These are phyloP conservation scores for Pachyseris speciosa DNA, from an alignment of 64 coral and sea anemone genomes.

Conservation along the genomic window DNA sequence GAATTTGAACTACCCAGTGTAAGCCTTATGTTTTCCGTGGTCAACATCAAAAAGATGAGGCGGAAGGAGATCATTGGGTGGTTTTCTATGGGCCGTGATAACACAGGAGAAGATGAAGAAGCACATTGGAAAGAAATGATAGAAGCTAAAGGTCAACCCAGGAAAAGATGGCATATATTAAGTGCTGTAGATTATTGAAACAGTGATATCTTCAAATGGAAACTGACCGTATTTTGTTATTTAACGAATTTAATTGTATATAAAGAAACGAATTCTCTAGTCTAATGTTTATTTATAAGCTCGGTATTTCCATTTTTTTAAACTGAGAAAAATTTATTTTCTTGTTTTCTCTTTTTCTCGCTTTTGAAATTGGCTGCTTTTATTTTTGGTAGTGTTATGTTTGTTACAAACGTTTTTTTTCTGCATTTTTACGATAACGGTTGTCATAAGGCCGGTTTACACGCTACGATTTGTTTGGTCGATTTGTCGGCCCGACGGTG, in stretches of 20 bases:
- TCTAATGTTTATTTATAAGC: neutral
- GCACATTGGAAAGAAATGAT: constrained; percentile 98
- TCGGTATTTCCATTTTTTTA: neutral
- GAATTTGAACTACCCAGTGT: constrained; percentile 99
- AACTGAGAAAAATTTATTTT: too few species aligned
- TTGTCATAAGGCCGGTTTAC: neutral
- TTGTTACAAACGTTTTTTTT: neutral
- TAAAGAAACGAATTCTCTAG: neutral
- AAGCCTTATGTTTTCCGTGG: constrained; percentile 98
- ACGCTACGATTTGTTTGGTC: neutral
- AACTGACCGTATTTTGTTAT: neutral
- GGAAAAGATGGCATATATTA: constrained; percentile 95
- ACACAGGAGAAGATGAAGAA: constrained; percentile 96
- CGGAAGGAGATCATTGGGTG: constrained; percentile 98
- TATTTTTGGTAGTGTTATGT: neutral
- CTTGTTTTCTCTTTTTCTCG: too few species aligned
- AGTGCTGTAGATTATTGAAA: constrained; percentile 96
- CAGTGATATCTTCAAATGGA: neutral
- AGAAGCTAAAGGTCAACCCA: constrained; percentile 77
- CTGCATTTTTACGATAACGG: neutral
- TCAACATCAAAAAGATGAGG: constrained; percentile 99
- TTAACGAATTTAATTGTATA: neutral
- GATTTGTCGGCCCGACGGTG: too few species aligned
- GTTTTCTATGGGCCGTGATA: constrained; percentile 99
- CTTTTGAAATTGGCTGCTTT: too few species aligned